These are phyloP conservation scores for Ligdia adustata DNA, from an alignment of 2,888 invertebrate genomes.

Conservation along the genomic window DNA sequence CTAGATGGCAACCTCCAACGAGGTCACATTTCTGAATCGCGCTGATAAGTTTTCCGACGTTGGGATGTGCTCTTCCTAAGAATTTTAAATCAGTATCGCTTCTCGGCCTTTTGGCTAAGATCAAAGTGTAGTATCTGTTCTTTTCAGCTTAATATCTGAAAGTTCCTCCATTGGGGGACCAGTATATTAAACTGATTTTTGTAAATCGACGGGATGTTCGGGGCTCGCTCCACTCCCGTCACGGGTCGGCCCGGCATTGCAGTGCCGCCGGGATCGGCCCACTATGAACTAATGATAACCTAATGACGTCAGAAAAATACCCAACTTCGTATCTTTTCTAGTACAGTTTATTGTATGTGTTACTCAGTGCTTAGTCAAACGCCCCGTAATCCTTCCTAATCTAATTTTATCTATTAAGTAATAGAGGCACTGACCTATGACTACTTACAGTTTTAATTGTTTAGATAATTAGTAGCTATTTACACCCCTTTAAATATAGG, in stretches of 20 bases:
- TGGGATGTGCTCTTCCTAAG: too few relatives aligned
- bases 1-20: too few relatives aligned
- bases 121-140: constrained; percentile 53
- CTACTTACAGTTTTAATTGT: constrained; percentile 29
- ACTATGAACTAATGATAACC: constrained; percentile 9
- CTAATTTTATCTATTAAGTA: not conserved
- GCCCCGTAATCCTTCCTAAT: not conserved
- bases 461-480: constrained; percentile 40
- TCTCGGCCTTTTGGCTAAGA: constrained; percentile 52
- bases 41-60: too few relatives aligned
- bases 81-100: constrained; percentile 43
- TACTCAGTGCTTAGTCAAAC: too few relatives aligned
- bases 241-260: constrained; percentile 51
- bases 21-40: too few relatives aligned
- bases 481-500: constrained; percentile 19
- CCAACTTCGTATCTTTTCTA: too few relatives aligned
- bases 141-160: constrained; percentile 52
- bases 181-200: constrained; percentile 45
- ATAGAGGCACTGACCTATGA: constrained; percentile 65
- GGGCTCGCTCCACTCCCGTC: constrained; percentile 51
- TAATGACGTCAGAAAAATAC: too few relatives aligned
- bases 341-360: too few relatives aligned
- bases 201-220: constrained; percentile 45
- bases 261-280: constrained; percentile 51
- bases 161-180: constrained; percentile 52